phyloP scores from a whole-genome alignment of 2,113 vertebrate genomes.

The Syngnathus scovelli region DNA sequence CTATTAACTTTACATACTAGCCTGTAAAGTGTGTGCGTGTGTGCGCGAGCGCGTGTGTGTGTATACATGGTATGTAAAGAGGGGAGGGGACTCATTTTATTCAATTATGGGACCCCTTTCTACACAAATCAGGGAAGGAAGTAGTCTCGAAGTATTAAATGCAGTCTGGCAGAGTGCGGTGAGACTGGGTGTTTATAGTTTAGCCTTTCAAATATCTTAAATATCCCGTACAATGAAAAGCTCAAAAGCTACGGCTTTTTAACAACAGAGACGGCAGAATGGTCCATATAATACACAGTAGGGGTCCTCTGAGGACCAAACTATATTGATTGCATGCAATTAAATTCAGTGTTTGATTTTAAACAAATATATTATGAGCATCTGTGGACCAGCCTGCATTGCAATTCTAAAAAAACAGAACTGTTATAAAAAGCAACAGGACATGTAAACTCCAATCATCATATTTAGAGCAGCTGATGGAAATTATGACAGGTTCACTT shows the following conservation, averaged over 20 bases:
- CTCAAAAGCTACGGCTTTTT: conserved; percentile 2
- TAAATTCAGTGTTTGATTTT: background rate
- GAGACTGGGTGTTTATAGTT: conserved; percentile 52
- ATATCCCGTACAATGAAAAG: conserved; percentile 41
- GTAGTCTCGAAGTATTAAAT: conserved; percentile 56
- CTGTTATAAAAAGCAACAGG: background rate
- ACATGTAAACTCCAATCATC: too few relatives aligned
- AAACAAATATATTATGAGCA: background rate
- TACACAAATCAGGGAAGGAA: conserved; percentile 64
- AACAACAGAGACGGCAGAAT: background rate
- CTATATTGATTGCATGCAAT: background rate
- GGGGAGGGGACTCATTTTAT: conserved; percentile 57
- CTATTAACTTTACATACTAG: conserved; percentile 66
- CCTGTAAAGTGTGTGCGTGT: conserved; percentile 49
- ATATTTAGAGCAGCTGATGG: background rate
- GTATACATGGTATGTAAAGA: conserved; percentile 53
- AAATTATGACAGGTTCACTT: background rate
- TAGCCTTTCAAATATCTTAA: conserved; percentile 42
- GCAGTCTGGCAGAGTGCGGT: conserved; percentile 56
- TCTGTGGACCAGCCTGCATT: background rate
- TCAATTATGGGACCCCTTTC: conserved; percentile 61
- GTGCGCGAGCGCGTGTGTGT: conserved; percentile 27
- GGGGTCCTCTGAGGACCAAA: background rate
- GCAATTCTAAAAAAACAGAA: too few relatives aligned
- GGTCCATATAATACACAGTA: background rate